A percentile compares a stretch with the other conserved stretches of the same genome.
These are phyloP conservation scores for Phalanger gymnotis DNA, from an alignment of 2,797 vertebrate genomes.

Conservation along the genomic window DNA sequence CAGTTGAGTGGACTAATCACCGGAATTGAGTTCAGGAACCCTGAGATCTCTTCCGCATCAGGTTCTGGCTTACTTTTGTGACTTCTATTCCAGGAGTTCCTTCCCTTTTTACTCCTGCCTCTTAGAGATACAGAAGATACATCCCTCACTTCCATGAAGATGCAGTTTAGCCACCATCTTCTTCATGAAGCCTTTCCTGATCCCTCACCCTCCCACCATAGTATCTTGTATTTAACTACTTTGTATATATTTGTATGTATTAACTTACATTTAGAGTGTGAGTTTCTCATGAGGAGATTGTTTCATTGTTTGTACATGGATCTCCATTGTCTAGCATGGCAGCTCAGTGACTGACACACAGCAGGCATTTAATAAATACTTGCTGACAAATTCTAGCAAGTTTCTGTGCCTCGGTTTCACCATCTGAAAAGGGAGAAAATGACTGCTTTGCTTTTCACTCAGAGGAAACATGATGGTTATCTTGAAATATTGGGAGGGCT, in stretches of 20 bases:
- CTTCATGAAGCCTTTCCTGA: background rate
- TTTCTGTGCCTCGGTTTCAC: background rate
- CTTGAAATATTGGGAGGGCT: background rate
- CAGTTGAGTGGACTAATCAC: background rate
- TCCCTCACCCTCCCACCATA: background rate
- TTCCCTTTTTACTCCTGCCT: background rate
- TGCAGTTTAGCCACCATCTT: background rate
- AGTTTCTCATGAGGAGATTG: background rate
- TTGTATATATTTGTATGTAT: background rate
- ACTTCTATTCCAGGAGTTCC: background rate
- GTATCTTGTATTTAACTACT: background rate
- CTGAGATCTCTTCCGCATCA: conserved; percentile 8
- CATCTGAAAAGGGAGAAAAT: background rate
- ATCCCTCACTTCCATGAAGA: background rate
- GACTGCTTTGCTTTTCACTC: background rate
- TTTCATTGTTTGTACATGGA: background rate
- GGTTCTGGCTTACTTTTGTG: background rate
- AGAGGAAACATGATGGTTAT: background rate
- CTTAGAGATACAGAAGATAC: background rate
- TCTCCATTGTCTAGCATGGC: background rate
- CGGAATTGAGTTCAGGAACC: background rate
- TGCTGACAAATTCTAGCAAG: background rate
- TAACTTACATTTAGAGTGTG: background rate
- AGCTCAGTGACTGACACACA: background rate
- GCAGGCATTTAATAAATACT: background rate